Evolutionary conservation across 2,888 invertebrate genomes (phyloP).

Genomic region (Helobdella robusta): DNA sequence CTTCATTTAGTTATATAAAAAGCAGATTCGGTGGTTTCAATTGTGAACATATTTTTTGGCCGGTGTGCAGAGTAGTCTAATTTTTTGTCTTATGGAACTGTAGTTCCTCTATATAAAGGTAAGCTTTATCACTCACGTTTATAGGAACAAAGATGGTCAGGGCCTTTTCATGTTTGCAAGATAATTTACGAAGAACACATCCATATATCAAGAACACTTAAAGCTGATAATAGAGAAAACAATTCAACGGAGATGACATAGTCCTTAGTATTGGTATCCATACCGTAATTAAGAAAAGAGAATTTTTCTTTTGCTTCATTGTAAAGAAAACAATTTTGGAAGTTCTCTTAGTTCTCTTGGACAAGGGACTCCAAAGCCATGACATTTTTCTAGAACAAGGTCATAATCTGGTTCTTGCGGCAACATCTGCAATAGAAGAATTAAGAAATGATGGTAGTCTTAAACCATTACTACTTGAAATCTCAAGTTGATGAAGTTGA

Average conservation of each 20-base stretch:
- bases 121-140: not conserved
- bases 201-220: not conserved
- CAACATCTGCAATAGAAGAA: slow-evolving; percentile 3
- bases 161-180: slow-evolving; percentile 1
- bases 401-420: not conserved
- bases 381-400: not conserved
- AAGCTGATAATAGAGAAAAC: not conserved
- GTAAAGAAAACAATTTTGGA: not conserved
- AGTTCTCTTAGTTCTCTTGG: not conserved
- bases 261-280: not conserved
- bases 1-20: not conserved
- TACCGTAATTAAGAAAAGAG: not conserved
- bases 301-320: not conserved
- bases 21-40: not conserved
- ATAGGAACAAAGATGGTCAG: not conserved
- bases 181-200: not conserved
- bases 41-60: not conserved
- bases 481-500: not conserved
- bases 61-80: not conserved
- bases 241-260: slow-evolving; percentile 3
- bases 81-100: not conserved
- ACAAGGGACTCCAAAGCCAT: slow-evolving; percentile 4
- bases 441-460: not conserved
- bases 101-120: slow-evolving; percentile 3
- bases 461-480: not conserved